Base-by-base conservation (phyloP, 2,888 invertebrate genomes). In the Pachymerium ferrugineum region DNA sequence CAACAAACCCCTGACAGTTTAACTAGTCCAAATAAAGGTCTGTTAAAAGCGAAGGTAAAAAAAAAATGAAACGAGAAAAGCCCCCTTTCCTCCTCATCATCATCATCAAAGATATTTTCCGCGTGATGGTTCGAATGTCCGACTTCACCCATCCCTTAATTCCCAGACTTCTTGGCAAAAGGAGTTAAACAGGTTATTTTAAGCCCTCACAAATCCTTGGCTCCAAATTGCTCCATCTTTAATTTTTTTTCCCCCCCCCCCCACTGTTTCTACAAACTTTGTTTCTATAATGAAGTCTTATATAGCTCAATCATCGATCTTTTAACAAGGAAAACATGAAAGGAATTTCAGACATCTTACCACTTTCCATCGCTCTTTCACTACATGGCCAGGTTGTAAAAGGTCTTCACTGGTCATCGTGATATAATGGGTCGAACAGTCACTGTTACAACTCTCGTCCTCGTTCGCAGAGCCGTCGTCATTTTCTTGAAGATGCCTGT, bases 311-410 rank as follows among this genome's bases (percentile, higher is more conserved):
- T 62, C 62, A 62, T 62, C 10, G 14, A 62, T 62, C 62, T 28
- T 62, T 62, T 28, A n/a, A 14, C 25, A 5, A 25, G 28, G 14
- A 28, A 62, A 25, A n/a, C n/a, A n/a, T n/a, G n/a, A n/a, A n/a
- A n/a, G n/a, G n/a, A n/a, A n/a, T n/a, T n/a, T n/a, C n/a, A n/a
- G n/a, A n/a, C n/a, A n/a, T n/a, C 88, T 85, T 81, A 97, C 97
- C 81, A 90, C 89, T 93, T 97, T 98, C 98, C 98, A 99, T 83
- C 98, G 86, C 82, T 99, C 98, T 85, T 97, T 97, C 81, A 98
- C 96, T 75, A 97, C 92, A 86, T 97, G 95, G 72, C 96, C 97
- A 38, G 95, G 94, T 85, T 96, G 95, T 80, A 97, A 86, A 78
- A 97, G 88, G 85, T 97, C 97, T 84, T 94, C 94, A 79, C 90